These are phyloP conservation scores for Latrodectus elegans DNA, from an alignment of 2,888 invertebrate genomes.

Conservation along the genomic window DNA sequence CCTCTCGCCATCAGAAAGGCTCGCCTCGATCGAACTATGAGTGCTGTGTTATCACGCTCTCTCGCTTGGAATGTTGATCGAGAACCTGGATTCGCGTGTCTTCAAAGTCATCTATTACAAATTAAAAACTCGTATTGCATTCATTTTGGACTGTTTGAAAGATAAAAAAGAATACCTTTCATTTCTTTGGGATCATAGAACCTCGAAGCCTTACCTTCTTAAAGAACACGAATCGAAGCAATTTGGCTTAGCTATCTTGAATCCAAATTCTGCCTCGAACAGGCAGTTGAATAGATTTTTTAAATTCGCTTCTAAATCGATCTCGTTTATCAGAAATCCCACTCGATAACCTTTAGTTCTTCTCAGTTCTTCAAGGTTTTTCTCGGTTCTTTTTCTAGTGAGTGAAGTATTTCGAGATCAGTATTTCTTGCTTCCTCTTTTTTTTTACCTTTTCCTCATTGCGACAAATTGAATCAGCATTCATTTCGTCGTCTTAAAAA, in stretches of 20 bases:
- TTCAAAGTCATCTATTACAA: slow-evolving; percentile 10
- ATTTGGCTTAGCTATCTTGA: too few relatives aligned
- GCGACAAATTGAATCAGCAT: too few relatives aligned
- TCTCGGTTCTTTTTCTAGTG: neutral
- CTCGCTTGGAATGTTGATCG: slow-evolving; percentile 47
- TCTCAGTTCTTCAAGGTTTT: neutral
- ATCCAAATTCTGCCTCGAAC: too few relatives aligned
- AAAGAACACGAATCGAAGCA: neutral
- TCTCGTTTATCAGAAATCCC: neutral
- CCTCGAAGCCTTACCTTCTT: neutral
- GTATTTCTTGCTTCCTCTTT: neutral
- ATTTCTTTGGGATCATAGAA: slow-evolving; percentile 40
- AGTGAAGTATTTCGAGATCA: neutral
- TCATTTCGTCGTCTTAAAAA: too few relatives aligned
- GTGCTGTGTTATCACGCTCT: slow-evolving; percentile 60
- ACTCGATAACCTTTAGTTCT: neutral
- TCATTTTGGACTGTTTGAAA: slow-evolving; percentile 34
- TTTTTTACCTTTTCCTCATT: neutral
- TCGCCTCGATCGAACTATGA: slow-evolving; percentile 43
- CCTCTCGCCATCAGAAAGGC: slow-evolving; percentile 36
- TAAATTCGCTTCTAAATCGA: neutral
- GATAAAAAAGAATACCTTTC: slow-evolving; percentile 37
- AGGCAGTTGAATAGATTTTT: neutral
- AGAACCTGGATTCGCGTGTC: slow-evolving; percentile 47
- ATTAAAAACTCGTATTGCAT: slow-evolving; percentile 28